Base-by-base conservation (phyloP, 2,797 vertebrate genomes). In the Loriculus beryllinus region DNA sequence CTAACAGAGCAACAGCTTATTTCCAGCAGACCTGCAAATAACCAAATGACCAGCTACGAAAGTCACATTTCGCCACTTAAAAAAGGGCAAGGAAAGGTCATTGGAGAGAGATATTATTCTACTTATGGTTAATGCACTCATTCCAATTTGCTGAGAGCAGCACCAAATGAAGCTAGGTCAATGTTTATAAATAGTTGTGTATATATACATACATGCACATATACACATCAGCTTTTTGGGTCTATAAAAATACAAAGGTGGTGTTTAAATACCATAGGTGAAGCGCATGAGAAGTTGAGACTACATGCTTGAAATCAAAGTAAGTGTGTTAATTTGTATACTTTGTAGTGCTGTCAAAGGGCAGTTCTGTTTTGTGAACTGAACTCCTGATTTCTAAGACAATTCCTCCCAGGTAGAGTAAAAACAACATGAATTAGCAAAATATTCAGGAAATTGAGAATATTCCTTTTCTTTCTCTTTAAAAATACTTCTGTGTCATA, bases 351-450 rank as follows among this genome's bases (percentile, higher is more conserved):
- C 25, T 20, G 33, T 82, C 21, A 54, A 78, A 40, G 33, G 13
- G 20, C 42, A 52, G 23, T 40, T 91, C 45, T 68, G n/a, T 25
- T 92, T 67, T 64, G 40, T 47, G 26, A 92, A 74, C 13, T 25
- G 68, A 57, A 62, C 4, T 14, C 69, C 67, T 62, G 20, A 56
- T 52, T 63, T 78, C 2, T 60, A 82, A 26, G 25, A 42, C 12
- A 56, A 21, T 48, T 60, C 29, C 16, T 82, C 22, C 39, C 11
- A 39, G 1, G 11, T 7, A 79, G 20, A 57, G 1, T 8, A 35
- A 79, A 85, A 14, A 0, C 0, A 1, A 1, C 11, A 3, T 2
- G 3, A 79, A 69, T 72, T 37, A 69, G 39, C 6, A 79, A 68
- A 67, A 77, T 52, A 68, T 22, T 78, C 60, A 69, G 45, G 37